These are phyloP conservation scores for Hofmannophila pseudospretella DNA, from an alignment of 2,888 invertebrate species.

Conservation along the genomic window DNA sequence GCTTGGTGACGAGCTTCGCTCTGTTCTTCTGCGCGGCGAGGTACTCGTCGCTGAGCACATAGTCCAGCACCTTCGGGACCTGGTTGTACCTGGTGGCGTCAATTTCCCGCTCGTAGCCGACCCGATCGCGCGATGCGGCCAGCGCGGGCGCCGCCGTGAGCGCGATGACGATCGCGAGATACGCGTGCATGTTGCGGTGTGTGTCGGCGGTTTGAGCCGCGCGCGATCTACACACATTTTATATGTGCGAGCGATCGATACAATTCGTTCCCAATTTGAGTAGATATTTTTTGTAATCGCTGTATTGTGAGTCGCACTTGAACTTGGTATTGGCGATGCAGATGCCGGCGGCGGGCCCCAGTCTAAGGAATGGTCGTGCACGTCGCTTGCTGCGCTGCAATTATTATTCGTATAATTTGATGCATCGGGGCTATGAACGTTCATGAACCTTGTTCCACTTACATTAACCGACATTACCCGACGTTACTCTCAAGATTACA, in stretches of 20 bases:
- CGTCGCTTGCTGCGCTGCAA: slow-evolving; percentile 17
- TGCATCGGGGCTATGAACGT: slow-evolving; percentile 54
- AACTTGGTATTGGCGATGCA: slow-evolving; percentile 55
- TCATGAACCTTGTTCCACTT: slow-evolving; percentile 74
- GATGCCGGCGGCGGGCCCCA: slow-evolving; percentile 22
- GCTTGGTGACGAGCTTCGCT: slow-evolving; percentile 61
- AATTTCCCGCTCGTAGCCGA: slow-evolving; percentile 67
- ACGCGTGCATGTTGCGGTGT: slow-evolving; percentile 71
- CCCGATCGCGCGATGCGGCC: slow-evolving; percentile 43
- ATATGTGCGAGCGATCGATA: slow-evolving; percentile 70
- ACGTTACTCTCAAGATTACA: slow-evolving; percentile 47
- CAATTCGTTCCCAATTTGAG: slow-evolving; percentile 69
- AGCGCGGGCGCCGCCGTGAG: slow-evolving; percentile 40
- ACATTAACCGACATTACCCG: slow-evolving; percentile 53
- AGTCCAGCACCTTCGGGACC: slow-evolving; percentile 52
- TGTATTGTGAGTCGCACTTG: slow-evolving; percentile 48
- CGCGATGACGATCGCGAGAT: slow-evolving; percentile 53
- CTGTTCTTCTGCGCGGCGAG: slow-evolving; percentile 54
- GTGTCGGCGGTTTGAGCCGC: slow-evolving; percentile 67
- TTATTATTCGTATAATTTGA: slow-evolving; percentile 51
- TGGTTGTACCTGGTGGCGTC: slow-evolving; percentile 51
- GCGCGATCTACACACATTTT: slow-evolving; percentile 67
- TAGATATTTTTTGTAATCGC: slow-evolving; percentile 52
- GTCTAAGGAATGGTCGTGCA: slow-evolving; percentile 17
- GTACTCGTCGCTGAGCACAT: slow-evolving; percentile 50